phyloP scores from a whole-genome alignment of 2,113 vertebrate species.

The Castor canadensis region DNA sequence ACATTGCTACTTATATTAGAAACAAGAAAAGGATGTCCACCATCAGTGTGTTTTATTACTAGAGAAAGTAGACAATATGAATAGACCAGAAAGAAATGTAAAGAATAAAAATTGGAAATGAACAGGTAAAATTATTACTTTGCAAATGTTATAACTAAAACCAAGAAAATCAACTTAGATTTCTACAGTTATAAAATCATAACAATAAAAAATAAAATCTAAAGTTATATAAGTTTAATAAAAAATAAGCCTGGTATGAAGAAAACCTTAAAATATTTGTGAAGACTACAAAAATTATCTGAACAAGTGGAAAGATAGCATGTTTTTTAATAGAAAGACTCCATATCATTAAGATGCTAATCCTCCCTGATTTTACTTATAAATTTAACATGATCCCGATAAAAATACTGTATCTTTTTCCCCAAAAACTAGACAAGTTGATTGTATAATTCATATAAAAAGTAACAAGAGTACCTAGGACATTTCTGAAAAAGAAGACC shows the following conservation, averaged over 20 bases:
- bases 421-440: constrained; percentile 49
- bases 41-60: background rate
- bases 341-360: constrained; percentile 72
- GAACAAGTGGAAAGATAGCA: constrained; percentile 65
- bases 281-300: constrained; percentile 53
- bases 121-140: background rate
- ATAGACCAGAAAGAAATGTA: background rate
- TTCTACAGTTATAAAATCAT: constrained; percentile 7
- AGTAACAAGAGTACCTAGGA: constrained; percentile 60
- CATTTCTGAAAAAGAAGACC: constrained; percentile 50
- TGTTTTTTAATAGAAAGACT: constrained; percentile 66
- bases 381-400: constrained; percentile 72
- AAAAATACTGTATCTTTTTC: constrained; percentile 67
- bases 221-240: background rate
- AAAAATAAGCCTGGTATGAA: constrained; percentile 33
- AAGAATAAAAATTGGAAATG: background rate
- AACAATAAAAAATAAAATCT: constrained; percentile 10
- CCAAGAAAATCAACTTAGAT: constrained; percentile 25
- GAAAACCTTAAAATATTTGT: constrained; percentile 47
- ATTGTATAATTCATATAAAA: constrained; percentile 70
- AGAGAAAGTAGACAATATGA: background rate
- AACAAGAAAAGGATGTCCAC: background rate
- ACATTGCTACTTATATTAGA: background rate
- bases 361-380: constrained; percentile 68
- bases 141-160: constrained; percentile 26